Base-by-base conservation (phyloP, 2,113 vertebrate species). In the Etheostoma cragini region DNA sequence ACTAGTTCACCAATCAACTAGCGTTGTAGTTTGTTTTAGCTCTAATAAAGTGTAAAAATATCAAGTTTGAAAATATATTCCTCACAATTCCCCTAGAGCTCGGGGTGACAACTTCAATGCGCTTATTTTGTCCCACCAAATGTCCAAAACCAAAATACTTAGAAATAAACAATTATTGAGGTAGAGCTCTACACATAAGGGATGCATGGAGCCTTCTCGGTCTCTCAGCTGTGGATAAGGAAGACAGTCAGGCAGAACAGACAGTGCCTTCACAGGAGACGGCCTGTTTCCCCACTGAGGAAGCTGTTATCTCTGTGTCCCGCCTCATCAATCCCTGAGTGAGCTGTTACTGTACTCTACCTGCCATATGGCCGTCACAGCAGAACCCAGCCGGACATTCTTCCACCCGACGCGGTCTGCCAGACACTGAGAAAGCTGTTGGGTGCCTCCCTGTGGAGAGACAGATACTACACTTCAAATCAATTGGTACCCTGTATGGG, bases 381-480 rank as follows among this genome's bases (percentile, higher is more conserved):
- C 89, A 17, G 91, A 92, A 68, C 87, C 87, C 89, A 94, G 85
- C 5, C 87, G 90, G 85, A 95, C 89, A 35, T 87, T 90, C 81
- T 93, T 87, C 79, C 83, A 66, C 73, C 94, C 95, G 22, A 94
- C 78, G 33, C 70, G 81, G 42, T 95, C 91, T n/a, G 89, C 92
- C 82, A 95, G 83, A 73, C 85, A 58, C 87, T 93, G 81, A 1
- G 92, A 95, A 88, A 95, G 94, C 91, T 95, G 94, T 70, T 94
- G 93, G 82, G 92, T 90, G 90, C 95, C 95, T 76, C 95, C 94
- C 95, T 96, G 93, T 93, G 93, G 93, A 91, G 78, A 87, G 65
- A 91, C 71, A 76, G 30, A 82, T 62, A 88, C 87, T 72, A 74
- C 79, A 86, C 21, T 8, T 52, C 21, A 85, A 83, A 49, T 21